Percentiles rank a stretch among this genome's conserved stretches.
phyloP scores from a whole-genome alignment of 2,113 vertebrate species.

The Channa argus region DNA sequence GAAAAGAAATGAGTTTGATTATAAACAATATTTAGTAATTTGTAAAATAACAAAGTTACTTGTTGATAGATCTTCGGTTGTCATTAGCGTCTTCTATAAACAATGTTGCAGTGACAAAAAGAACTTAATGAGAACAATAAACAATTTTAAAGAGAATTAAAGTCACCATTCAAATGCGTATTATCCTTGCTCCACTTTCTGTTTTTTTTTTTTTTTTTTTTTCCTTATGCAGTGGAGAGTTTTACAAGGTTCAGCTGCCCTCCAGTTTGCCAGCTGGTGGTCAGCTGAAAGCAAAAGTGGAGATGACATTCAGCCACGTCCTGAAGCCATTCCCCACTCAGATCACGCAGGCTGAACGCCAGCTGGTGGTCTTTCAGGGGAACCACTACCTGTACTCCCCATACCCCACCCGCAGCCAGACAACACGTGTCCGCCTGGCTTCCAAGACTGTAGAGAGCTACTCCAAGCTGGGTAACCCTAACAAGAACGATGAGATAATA shows the following conservation, averaged over 20 bases:
- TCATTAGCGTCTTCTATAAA: too few species aligned
- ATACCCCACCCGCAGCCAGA: conserved; percentile 91
- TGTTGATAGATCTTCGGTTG: not conserved
- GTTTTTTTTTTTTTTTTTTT: conserved; percentile 7
- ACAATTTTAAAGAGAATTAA: not conserved
- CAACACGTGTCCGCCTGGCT: conserved; percentile 90
- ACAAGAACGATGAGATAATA: conserved; percentile 89
- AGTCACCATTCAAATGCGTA: not conserved
- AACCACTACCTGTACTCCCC: conserved; percentile 97
- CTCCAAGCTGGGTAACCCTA: conserved; percentile 94
- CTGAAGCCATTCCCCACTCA: conserved; percentile 94
- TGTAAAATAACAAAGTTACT: not conserved
- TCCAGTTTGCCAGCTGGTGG: conserved; percentile 86
- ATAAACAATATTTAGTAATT: not conserved
- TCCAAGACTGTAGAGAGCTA: conserved; percentile 96
- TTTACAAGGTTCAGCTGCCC: conserved; percentile 90
- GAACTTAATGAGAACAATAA: too few species aligned
- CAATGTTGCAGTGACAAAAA: too few species aligned
- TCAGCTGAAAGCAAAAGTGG: conserved; percentile 89
- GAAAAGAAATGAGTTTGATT: not conserved
- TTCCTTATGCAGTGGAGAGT: conserved; percentile 85
- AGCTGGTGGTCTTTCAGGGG: conserved; percentile 97
- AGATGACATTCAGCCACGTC: conserved; percentile 92
- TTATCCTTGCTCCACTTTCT: conserved; percentile 2
- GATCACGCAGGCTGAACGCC: conserved; percentile 95